Conservation (phyloP, 2,797 vertebrate species). For the Dromococcyx pavoninus region DNA sequence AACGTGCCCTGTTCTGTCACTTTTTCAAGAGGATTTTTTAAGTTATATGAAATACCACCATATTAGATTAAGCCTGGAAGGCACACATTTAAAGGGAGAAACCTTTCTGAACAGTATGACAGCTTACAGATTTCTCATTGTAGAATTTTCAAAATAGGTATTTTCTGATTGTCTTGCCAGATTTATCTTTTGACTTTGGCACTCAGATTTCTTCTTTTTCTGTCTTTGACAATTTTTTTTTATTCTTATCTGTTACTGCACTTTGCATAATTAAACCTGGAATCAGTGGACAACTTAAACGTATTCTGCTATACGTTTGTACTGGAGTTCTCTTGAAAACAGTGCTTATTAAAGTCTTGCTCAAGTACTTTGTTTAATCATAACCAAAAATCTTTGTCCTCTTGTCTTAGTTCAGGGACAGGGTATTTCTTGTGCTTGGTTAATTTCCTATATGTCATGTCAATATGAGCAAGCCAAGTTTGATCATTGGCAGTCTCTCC, state of each 20-base stretch:
- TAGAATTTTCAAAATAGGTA: not conserved
- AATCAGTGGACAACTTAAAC: not conserved
- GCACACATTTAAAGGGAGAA: constrained; percentile 1
- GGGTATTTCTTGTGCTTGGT: not conserved
- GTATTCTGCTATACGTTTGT: not conserved
- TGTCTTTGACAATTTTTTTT: not conserved
- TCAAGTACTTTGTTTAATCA: not conserved
- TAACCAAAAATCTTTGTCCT: not conserved
- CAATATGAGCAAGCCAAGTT: fast-evolving
- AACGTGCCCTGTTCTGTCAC: not conserved
- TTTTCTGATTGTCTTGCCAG: not conserved
- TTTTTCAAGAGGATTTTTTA: not conserved
- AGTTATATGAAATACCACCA: not conserved
- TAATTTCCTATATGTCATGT: not conserved
- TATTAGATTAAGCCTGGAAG: constrained; percentile 34
- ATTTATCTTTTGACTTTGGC: not conserved
- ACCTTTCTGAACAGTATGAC: not conserved
- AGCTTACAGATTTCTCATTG: not conserved
- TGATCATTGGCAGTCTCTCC: not conserved
- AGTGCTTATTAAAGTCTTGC: not conserved
- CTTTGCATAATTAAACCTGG: not conserved
- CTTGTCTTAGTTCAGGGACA: not conserved
- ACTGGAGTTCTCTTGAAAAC: not conserved
- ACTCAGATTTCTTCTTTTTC: not conserved
- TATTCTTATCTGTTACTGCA: not conserved